Evolutionary conservation across 1,140 invertebrate species (phyloP).

Genomic region (Cydia amplana): DNA sequence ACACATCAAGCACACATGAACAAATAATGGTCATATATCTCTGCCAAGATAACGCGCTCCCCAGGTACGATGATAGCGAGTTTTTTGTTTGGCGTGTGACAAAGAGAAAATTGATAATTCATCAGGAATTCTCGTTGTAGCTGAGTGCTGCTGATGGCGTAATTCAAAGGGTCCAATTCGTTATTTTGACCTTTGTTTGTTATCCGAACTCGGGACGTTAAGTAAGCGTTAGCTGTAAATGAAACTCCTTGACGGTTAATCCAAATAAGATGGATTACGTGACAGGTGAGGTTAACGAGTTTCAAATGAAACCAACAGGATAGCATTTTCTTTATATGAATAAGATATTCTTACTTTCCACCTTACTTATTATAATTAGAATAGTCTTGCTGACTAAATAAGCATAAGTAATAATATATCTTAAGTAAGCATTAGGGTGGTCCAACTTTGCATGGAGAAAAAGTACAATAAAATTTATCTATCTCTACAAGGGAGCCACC

Average conservation of each 20-base stretch:
- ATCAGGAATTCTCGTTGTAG: slow-evolving; percentile 59
- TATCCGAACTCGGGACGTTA: slow-evolving; percentile 5
- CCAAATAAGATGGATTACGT: slow-evolving; percentile 24
- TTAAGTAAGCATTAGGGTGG: too few relatives aligned
- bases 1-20: slow-evolving; percentile 46
- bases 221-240: slow-evolving; percentile 7
- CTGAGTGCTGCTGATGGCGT: slow-evolving; percentile 54
- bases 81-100: slow-evolving; percentile 67
- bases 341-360: background rate
- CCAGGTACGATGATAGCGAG: slow-evolving; percentile 58
- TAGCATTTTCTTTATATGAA: background rate
- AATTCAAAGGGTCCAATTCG: slow-evolving; percentile 56
- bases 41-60: slow-evolving; percentile 68
- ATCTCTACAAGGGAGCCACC: too few relatives aligned
- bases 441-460: too few relatives aligned
- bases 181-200: slow-evolving; percentile 52
- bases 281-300: slow-evolving; percentile 18
- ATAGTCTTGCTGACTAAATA: too few relatives aligned
- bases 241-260: slow-evolving; percentile 15
- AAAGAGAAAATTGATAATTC: slow-evolving; percentile 72
- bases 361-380: too few relatives aligned
- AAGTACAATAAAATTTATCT: too few relatives aligned
- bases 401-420: too few relatives aligned
- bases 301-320: slow-evolving; percentile 1
- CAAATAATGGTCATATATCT: slow-evolving; percentile 65